Evolutionary conservation across 2,888 invertebrate genomes (phyloP).

Genomic region (Odontocolon sp.): DNA sequence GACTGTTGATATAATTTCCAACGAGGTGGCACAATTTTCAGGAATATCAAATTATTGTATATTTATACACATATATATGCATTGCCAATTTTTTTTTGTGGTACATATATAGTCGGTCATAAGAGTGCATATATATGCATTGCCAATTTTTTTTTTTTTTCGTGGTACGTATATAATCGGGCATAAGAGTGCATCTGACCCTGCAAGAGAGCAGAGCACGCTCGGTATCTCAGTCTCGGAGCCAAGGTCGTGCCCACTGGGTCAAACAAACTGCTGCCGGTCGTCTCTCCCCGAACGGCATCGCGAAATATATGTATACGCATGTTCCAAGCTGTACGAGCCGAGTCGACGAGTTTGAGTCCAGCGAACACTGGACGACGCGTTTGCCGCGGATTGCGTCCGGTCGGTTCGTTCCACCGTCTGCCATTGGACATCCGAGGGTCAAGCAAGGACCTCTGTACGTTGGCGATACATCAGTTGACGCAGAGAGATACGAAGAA

Average conservation of each 20-base stretch:
- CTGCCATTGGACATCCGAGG: background rate
- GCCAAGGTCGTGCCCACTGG: conserved; percentile 74
- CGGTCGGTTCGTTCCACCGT: conserved; percentile 15
- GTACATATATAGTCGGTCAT: no score
- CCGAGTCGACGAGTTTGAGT: background rate
- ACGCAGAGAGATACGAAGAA: conserved; percentile 21
- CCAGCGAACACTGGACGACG: background rate
- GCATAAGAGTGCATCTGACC: conserved; percentile 46
- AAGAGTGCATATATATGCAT: conserved; percentile 20
- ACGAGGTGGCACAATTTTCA: background rate
- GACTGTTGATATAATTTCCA: conserved; percentile 54
- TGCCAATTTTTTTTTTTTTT: conserved; percentile 9
- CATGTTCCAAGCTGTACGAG: no score
- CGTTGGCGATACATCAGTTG: no score
- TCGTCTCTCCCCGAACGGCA: conserved; percentile 8
- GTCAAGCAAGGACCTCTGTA: conserved; percentile 1
- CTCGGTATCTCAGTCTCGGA: conserved; percentile 60
- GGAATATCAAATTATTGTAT: no score
- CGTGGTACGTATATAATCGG: background rate
- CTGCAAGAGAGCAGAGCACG: conserved; percentile 43
- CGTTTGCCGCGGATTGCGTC: conserved; percentile 10
- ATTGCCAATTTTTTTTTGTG: no score
- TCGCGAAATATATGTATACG: conserved; percentile 6
- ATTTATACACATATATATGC: no score
- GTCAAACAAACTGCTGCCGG: conserved; percentile 67